A percentile compares a stretch with the other conserved stretches of the same genome.
Evolutionary conservation across 1,140 invertebrate genomes (phyloP).

Genomic region (Gonioctena quinquepunctata): DNA sequence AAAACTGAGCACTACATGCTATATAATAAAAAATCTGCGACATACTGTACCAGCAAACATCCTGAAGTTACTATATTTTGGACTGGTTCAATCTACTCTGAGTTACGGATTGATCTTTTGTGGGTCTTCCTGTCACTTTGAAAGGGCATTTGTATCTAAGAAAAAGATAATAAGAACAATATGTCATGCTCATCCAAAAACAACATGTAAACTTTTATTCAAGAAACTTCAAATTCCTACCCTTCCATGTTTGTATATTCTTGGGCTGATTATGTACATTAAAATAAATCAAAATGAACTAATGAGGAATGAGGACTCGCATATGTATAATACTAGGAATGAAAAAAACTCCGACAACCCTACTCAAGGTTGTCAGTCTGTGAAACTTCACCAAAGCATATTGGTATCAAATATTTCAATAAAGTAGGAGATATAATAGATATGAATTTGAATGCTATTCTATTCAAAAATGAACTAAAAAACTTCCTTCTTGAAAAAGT

Average conservation of each 20-base stretch:
- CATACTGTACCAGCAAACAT: neutral
- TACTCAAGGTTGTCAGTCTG: neutral
- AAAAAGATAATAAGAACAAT: neutral
- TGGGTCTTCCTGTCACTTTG: neutral
- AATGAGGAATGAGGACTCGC: neutral
- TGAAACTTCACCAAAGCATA: neutral
- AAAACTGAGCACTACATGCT: neutral
- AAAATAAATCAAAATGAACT: neutral
- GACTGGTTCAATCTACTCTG: neutral
- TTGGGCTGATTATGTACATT: neutral
- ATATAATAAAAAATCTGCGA: neutral
- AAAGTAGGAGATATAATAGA: constrained; percentile 3
- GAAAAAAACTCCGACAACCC: neutral
- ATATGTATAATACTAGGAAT: too few relatives aligned
- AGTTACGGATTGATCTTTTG: neutral
- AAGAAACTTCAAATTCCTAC: neutral
- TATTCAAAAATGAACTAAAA: neutral
- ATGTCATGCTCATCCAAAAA: neutral
- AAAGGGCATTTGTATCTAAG: neutral
- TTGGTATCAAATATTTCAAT: neutral
- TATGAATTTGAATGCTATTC: neutral
- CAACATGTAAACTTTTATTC: neutral
- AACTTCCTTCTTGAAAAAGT: neutral
- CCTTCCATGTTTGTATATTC: neutral
- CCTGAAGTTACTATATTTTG: neutral